phyloP scores from a whole-genome alignment of 2,113 vertebrate genomes.

The Phalacrocorax aristotelis region DNA sequence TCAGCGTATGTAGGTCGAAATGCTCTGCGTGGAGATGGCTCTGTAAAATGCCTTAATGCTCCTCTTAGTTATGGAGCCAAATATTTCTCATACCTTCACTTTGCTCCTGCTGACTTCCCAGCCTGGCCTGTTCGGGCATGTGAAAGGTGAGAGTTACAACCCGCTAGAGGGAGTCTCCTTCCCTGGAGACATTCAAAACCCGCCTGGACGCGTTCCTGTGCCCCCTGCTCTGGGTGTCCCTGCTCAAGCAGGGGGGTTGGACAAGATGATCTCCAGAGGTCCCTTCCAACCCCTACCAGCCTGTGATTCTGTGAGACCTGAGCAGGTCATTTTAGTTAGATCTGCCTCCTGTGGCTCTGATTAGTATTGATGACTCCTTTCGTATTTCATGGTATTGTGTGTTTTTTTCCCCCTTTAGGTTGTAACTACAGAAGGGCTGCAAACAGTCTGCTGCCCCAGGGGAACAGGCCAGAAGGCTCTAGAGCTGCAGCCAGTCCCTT shows the following conservation, averaged over 20 bases:
- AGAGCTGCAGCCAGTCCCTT: background rate
- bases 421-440: background rate
- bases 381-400: background rate
- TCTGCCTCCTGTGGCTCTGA: background rate
- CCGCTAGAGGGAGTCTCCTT: background rate
- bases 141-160: background rate
- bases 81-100: accelerated
- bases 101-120: background rate
- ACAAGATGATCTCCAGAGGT: no score
- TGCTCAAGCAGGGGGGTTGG: no score
- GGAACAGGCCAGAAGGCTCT: background rate
- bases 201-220: no score
- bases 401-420: background rate
- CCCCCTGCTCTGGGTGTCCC: no score
- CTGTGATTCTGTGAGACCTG: no score
- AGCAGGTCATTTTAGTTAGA: background rate
- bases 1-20: accelerated
- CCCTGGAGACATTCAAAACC: no score
- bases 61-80: background rate
- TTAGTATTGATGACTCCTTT: background rate
- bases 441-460: background rate
- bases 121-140: background rate
- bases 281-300: no score
- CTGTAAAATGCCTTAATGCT: accelerated
- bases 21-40: no score